Base-by-base conservation (phyloP, 2,888 invertebrate genomes). In the Dasysyrphus albostriatus region DNA sequence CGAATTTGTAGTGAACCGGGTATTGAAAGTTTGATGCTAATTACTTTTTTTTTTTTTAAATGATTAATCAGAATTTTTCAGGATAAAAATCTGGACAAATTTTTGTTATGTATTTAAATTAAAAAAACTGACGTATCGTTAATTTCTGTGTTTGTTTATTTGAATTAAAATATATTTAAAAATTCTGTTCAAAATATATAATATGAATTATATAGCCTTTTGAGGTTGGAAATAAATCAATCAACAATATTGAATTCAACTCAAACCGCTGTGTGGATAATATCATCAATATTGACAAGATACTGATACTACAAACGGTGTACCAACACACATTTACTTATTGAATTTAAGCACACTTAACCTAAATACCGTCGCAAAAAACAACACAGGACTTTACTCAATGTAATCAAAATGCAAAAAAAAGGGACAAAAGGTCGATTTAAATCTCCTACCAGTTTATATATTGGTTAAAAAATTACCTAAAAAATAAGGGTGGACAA, bases 231-330 rank as follows among this genome's bases (percentile, higher is more conserved):
- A 61, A 63, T 49, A 34, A 67, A 37, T 49, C 19, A 67, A 49
- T 67, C 16, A 67, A 32, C 44, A 34, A 7, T 39, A 39, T 7
- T 9, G 8, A 34, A 61, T 14, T 24, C 8, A 16, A 49, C n/a
- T 47, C 6, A 37, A 8, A 32, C 16, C 54, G 14, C 34, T 29
- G 8, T 24, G 67, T 24, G 61, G 51, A 83, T 83, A 67, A 74
- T 83, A 32, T 56, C 34, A 32, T 80, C 59, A 72, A 84, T 84
- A 70, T 76, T 84, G 84, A 76, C 81, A 73, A 70, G 58, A 76
- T 59, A 75, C 72, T 80, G 75, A 84, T 63, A 76, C 59, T 70
- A 56, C 5, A 16, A 16, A 61, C 42, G 5, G 5, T 49, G 16
- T 47, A 34, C 24, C 24, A 2, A 24, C 24, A 24, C 32, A 47